Base-by-base conservation (phyloP, 1,140 invertebrate species). In the Tachypleus tridentatus region DNA sequence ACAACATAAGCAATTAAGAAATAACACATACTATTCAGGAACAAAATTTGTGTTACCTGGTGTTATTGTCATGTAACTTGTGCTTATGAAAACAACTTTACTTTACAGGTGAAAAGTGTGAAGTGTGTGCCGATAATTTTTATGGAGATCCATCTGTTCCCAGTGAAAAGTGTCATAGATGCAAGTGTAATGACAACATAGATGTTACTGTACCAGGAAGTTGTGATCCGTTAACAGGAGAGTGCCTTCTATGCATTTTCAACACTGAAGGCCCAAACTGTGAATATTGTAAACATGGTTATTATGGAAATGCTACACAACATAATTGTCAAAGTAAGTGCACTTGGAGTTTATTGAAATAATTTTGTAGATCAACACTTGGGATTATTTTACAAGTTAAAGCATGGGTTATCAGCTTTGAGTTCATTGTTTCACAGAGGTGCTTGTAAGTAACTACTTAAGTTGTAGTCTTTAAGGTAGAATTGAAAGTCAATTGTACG, bases 221-320 rank as follows among this genome's bases (percentile, higher is more conserved):
- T n/a, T n/a, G n/a, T n/a, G n/a, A n/a, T n/a, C n/a, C n/a, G n/a
- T n/a, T n/a, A n/a, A 68, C 56, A 7, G 96, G 96, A 54, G 88
- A 95, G 75, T 99, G 97, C 82, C 76, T 95, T 0, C 98, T 97
- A 74, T 99, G 97, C 76, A 94, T 98, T 64, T 91, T 97, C 75
- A 97, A 97, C 72, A 98, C 95, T 4, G 92, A 85, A 49, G 97
- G 97, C 60, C 62, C 60, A 57, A 70, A 74, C 67, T 85, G 96
- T 76, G 93, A 98, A 68, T 85, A 87, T 72, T 99, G 96, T 80
- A 77, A 94, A 66, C 83, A 87, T 62, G 92, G 89, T 62, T 93
- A 85, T 77, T 94, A 86, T 73, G 92, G 92, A 50, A 89, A 94
- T 75, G 89, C 92, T 0, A n/a, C n/a, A 74, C 99, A 97, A 77